Evolutionary conservation across 2,888 invertebrate species (phyloP).

Genomic region (Syrista parreyssii): DNA sequence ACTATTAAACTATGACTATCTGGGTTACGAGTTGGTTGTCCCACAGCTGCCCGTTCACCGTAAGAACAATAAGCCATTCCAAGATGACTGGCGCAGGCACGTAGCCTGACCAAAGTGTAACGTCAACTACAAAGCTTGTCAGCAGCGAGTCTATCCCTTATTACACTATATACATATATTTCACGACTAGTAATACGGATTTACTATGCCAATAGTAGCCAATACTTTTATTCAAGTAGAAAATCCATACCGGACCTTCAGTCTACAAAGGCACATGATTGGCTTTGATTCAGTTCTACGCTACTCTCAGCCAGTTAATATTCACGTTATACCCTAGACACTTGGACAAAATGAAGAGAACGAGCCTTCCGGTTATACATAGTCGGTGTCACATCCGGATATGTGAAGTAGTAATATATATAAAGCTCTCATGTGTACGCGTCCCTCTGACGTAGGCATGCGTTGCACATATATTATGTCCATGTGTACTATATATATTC

Average conservation of each 20-base stretch:
- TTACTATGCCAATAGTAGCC: background rate
- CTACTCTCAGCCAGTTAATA: background rate
- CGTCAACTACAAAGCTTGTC: background rate
- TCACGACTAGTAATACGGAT: background rate
- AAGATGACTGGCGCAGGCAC: background rate
- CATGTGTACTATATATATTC: background rate
- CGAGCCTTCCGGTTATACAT: background rate
- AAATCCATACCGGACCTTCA: background rate
- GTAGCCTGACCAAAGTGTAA: background rate
- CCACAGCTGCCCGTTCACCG: background rate
- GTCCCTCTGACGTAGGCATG: background rate
- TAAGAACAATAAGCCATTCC: background rate
- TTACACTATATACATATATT: background rate
- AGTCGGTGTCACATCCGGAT: background rate
- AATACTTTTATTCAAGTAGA: background rate
- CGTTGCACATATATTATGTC: background rate
- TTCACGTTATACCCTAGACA: background rate
- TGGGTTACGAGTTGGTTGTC: background rate
- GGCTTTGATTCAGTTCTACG: background rate
- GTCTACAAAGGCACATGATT: background rate
- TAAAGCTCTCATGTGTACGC: background rate
- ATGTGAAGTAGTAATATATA: background rate
- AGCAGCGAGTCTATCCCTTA: background rate
- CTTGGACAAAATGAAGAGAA: background rate
- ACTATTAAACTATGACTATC: background rate